Percentiles rank a stretch among this genome's conserved stretches.
phyloP scores from a whole-genome alignment of 2,888 invertebrate genomes.

The Ochropleura leucogaster region DNA sequence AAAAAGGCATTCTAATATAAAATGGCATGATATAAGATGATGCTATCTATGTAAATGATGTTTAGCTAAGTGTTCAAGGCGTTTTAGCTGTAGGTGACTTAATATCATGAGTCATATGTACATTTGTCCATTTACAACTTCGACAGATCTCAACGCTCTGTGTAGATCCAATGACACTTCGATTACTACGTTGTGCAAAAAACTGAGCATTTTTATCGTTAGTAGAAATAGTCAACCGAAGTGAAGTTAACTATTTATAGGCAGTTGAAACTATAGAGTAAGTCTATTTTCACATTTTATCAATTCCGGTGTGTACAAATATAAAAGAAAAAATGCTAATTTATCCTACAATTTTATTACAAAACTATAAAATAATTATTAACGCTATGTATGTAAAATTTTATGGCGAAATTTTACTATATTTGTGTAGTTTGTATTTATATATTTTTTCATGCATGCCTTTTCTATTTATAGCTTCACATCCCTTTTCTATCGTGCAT shows the following conservation, averaged over 20 bases:
- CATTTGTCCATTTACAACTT: conserved; percentile 49
- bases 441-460: conserved; percentile 66
- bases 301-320: conserved; percentile 22
- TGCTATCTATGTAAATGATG: conserved; percentile 67
- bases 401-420: conserved; percentile 41
- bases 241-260: conserved; percentile 19
- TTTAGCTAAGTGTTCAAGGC: conserved; percentile 52
- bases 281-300: conserved; percentile 34
- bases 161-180: conserved; percentile 36
- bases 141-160: conserved; percentile 23
- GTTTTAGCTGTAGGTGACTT: conserved; percentile 50
- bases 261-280: conserved; percentile 25
- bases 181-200: conserved; percentile 28
- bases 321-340: conserved; percentile 13
- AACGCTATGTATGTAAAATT: conserved; percentile 37
- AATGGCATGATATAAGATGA: conserved; percentile 29
- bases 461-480: conserved; percentile 56
- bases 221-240: conserved; percentile 26
- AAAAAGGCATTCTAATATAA: conserved; percentile 18
- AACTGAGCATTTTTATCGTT: conserved; percentile 20
- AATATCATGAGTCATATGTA: conserved; percentile 55
- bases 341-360: conserved; percentile 29
- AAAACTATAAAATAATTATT: conserved; percentile 20
- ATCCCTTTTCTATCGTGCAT: conserved; percentile 37
- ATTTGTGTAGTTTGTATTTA: conserved; percentile 54